Evolutionary conservation across 2,113 vertebrate species (phyloP).

Genomic region (Bostrychus sinensis): DNA sequence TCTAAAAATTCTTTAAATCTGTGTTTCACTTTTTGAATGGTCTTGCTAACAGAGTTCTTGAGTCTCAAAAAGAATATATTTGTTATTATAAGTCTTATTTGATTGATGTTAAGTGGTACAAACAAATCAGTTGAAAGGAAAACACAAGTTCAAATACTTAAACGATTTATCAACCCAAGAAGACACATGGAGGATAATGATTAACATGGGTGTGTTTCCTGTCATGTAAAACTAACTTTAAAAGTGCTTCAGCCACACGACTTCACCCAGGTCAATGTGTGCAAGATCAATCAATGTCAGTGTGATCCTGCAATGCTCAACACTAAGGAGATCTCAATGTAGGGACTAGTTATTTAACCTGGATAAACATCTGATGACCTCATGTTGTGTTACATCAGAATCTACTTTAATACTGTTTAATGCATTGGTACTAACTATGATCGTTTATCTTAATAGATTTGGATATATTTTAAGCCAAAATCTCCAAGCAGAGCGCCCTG

Average conservation of each 20-base stretch:
- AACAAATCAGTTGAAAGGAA: neutral
- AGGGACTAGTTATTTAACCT: neutral
- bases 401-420: neutral
- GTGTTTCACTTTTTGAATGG: too few relatives aligned
- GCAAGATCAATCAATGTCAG: constrained; percentile 20
- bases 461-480: constrained; percentile 9
- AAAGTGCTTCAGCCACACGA: neutral
- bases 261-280: neutral
- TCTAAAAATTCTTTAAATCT: neutral
- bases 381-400: neutral
- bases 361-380: neutral
- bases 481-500: constrained; percentile 5
- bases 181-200: constrained; percentile 55
- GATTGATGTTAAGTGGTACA: too few relatives aligned
- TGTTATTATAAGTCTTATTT: neutral
- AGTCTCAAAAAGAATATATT: too few relatives aligned
- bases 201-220: constrained; percentile 55
- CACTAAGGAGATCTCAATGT: neutral
- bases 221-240: constrained; percentile 18
- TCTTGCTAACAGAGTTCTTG: too few relatives aligned
- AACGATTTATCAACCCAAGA: constrained; percentile 29
- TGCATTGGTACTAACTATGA: neutral
- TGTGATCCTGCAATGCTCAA: neutral
- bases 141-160: neutral
- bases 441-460: constrained; percentile 12